phyloP scores from a whole-genome alignment of 2,113 vertebrate genomes.

The Eublepharis macularius region DNA sequence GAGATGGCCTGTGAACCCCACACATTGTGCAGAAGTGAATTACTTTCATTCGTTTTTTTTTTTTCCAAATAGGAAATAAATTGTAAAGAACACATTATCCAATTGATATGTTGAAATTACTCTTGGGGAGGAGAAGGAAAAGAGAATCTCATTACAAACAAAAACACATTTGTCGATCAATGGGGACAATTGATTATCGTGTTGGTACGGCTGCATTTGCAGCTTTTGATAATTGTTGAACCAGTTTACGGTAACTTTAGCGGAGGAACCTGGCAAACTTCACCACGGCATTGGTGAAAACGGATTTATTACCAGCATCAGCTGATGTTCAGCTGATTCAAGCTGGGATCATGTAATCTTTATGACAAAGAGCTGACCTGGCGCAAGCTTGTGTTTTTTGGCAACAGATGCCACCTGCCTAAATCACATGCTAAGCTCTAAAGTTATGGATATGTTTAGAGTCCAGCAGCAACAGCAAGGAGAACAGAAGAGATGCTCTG shows the following conservation, averaged over 20 bases:
- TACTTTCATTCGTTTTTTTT: slow-evolving; percentile 40
- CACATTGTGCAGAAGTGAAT: slow-evolving; percentile 75
- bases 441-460: slow-evolving; percentile 47
- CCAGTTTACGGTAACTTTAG: slow-evolving; percentile 51
- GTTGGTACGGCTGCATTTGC: slow-evolving; percentile 68
- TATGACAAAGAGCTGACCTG: slow-evolving; percentile 54
- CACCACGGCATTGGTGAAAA: slow-evolving; percentile 45
- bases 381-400: slow-evolving; percentile 44
- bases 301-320: slow-evolving; percentile 38
- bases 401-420: slow-evolving; percentile 55
- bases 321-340: slow-evolving; percentile 71
- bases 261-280: slow-evolving; percentile 56
- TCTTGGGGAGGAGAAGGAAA: slow-evolving; percentile 50
- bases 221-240: slow-evolving; percentile 65
- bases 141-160: slow-evolving; percentile 68
- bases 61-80: slow-evolving; percentile 58
- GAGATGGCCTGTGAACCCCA: slow-evolving; percentile 69
- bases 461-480: slow-evolving; percentile 30
- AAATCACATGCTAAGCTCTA: slow-evolving; percentile 44
- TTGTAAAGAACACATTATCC: slow-evolving; percentile 78
- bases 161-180: slow-evolving; percentile 75
- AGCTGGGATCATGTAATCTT: slow-evolving; percentile 49
- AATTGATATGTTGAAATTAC: slow-evolving; percentile 69
- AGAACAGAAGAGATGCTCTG: slow-evolving; percentile 30
- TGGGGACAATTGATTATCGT: slow-evolving; percentile 68